Evolutionary conservation across 1,140 invertebrate species (phyloP), one percentile per base, ranked within the genome.

Genomic region (Asbolus verrucosus): DNA sequence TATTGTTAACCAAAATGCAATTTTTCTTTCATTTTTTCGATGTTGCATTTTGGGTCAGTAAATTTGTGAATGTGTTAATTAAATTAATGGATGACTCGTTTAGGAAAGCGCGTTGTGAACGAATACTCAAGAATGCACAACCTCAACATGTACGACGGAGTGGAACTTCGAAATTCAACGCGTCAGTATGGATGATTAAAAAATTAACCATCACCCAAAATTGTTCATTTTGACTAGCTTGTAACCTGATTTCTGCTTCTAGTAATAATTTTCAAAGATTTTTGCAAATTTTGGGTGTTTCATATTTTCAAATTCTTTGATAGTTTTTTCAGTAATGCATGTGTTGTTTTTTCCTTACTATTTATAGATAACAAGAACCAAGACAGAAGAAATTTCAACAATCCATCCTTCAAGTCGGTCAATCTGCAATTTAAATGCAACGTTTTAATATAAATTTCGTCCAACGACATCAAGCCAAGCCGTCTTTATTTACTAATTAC

Each of bases 121-220:
- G 87, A 89, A 81, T 89, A 89, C 79, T 88, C 87, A 72, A 85
- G 85, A 83, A 84, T 87, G 67, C 84, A 90, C 81, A 88, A 89
- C 82, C 82, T 90, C 72, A 89, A 88, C 84, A 87, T 89, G 82
- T 90, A 88, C 83, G 88, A 89, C 78, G 88, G 88, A 70, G 84
- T 84, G 75, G 87, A 89, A 78, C 84, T 89, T 43, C 83, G 88
- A 78, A 87, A 87, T 82, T 86, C 87, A 78, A 89, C 87, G 77
- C 86, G 88, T 83, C 87, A 89, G 87, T 89, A 88, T 84, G 88
- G 88, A 88, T 89, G 88, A 89, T 85, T 80, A 79, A 81, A 79
- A 80, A 73, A 71, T 77, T 80, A 79, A 79, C 65, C 63, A 62
- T 61, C 61, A 76, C 61, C 67, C 54, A 74, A 73, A 73, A 69